These are phyloP conservation scores for Tenthredo notha DNA, from an alignment of 2,888 invertebrate species.

Conservation along the genomic window DNA sequence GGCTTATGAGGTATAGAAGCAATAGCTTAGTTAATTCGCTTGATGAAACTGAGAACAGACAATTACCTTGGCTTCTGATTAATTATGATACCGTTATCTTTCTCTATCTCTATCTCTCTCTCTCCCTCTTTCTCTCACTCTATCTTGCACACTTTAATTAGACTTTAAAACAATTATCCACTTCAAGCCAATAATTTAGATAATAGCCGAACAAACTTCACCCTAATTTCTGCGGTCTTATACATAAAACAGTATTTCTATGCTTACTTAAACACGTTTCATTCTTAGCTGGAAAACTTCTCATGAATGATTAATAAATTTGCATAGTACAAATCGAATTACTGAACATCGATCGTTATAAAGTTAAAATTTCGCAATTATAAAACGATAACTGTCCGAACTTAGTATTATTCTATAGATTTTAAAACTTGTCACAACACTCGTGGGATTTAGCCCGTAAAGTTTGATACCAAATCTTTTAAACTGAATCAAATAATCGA, in stretches of 20 bases:
- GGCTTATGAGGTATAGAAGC: background rate
- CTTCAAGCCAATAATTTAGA: constrained; percentile 15
- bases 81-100: background rate
- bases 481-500: background rate
- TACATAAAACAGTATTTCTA: background rate
- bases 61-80: background rate
- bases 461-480: background rate
- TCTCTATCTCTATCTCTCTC: background rate
- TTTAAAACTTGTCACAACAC: background rate
- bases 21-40: constrained; percentile 16
- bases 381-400: background rate
- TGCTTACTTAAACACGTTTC: background rate
- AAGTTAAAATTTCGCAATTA: background rate
- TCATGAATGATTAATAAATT: background rate
- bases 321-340: background rate
- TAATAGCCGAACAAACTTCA: constrained; percentile 24
- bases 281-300: background rate
- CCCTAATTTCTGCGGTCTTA: background rate
- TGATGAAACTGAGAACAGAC: constrained; percentile 6
- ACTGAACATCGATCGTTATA: background rate
- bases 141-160: constrained; percentile 7
- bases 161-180: constrained; percentile 15
- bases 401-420: background rate
- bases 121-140: background rate
- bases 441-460: background rate